These are phyloP conservation scores for Calliscelio sp. DNA, from an alignment of 2,888 invertebrate species.

Conservation along the genomic window DNA sequence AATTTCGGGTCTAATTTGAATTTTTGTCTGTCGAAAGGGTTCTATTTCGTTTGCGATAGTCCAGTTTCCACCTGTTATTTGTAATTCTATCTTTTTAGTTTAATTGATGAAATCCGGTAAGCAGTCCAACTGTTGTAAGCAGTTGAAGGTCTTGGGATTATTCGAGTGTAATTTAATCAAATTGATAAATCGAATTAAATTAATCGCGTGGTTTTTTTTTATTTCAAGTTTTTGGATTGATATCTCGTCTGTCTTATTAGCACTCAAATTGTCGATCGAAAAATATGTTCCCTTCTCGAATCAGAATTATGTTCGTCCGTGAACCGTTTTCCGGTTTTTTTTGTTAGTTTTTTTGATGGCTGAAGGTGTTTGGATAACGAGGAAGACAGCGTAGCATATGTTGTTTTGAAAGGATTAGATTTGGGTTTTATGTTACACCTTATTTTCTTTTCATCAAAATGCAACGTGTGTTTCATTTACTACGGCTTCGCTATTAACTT, in stretches of 20 bases:
- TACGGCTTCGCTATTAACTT: conserved; percentile 54
- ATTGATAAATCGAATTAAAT: conserved; percentile 34
- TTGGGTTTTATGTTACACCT: conserved; percentile 64
- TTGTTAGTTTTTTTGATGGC: no score
- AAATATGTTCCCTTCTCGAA: conserved; percentile 16
- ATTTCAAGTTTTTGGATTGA: conserved; percentile 35
- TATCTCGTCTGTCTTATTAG: conserved; percentile 34
- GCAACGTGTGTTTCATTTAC: conserved; percentile 40
- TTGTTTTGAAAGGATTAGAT: conserved; percentile 67
- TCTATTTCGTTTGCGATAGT: conserved; percentile 15
- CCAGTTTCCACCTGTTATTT: conserved; percentile 61
- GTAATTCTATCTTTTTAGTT: conserved; percentile 43
- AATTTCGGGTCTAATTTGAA: conserved; percentile 43
- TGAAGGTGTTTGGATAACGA: conserved; percentile 45
- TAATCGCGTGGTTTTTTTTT: no score
- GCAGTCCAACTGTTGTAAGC: conserved; percentile 38
- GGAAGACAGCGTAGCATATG: conserved; percentile 42
- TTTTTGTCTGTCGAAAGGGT: conserved; percentile 32
- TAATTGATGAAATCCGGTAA: conserved; percentile 54
- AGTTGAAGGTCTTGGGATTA: conserved; percentile 6
- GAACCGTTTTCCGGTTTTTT: conserved; percentile 24
- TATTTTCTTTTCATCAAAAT: conserved; percentile 67
- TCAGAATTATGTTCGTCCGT: background rate
- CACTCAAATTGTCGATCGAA: conserved; percentile 21
- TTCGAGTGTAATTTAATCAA: conserved; percentile 6